phyloP scores from a whole-genome alignment of 1,140 invertebrate species.

The Sogatella furcifera region DNA sequence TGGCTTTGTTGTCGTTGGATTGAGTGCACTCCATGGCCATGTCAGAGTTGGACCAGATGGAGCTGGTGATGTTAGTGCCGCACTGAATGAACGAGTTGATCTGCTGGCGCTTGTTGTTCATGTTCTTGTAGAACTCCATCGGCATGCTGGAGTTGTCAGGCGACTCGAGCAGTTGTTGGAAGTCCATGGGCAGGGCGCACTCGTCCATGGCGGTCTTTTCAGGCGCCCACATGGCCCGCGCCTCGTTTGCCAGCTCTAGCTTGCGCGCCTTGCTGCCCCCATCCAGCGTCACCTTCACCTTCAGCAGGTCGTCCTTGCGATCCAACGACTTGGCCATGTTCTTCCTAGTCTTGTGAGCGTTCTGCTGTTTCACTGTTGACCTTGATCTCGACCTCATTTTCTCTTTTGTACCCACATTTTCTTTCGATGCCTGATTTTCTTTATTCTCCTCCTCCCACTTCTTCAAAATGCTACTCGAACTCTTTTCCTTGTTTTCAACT shows the following conservation, averaged over 20 bases:
- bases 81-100: slow-evolving; percentile 28
- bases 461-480: slow-evolving; percentile 6
- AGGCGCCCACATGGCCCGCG: no score
- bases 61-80: slow-evolving; percentile 35
- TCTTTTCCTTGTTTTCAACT: slow-evolving; percentile 13
- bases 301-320: slow-evolving; percentile 12
- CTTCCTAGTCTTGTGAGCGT: slow-evolving; percentile 9
- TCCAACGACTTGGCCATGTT: slow-evolving; percentile 20
- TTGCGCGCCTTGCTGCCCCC: slow-evolving; percentile 3
- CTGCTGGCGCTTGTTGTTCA: slow-evolving; percentile 17
- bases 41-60: slow-evolving; percentile 33
- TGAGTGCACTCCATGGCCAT: slow-evolving; percentile 18
- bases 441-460: slow-evolving; percentile 18
- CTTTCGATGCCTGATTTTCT: slow-evolving; percentile 14
- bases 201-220: slow-evolving; percentile 36
- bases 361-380: slow-evolving; percentile 19
- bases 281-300: not conserved
- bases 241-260: slow-evolving; percentile 10
- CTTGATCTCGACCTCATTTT: slow-evolving; percentile 17
- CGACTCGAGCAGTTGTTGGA: slow-evolving; percentile 42
- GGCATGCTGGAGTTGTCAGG: slow-evolving; percentile 30
- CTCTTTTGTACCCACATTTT: slow-evolving; percentile 11
- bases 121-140: slow-evolving; percentile 26
- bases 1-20: no score
- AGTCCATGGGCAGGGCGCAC: slow-evolving; percentile 43